These are phyloP conservation scores for Spatulosminthurus flaviceps DNA, from an alignment of 2,888 invertebrate species.

Conservation along the genomic window DNA sequence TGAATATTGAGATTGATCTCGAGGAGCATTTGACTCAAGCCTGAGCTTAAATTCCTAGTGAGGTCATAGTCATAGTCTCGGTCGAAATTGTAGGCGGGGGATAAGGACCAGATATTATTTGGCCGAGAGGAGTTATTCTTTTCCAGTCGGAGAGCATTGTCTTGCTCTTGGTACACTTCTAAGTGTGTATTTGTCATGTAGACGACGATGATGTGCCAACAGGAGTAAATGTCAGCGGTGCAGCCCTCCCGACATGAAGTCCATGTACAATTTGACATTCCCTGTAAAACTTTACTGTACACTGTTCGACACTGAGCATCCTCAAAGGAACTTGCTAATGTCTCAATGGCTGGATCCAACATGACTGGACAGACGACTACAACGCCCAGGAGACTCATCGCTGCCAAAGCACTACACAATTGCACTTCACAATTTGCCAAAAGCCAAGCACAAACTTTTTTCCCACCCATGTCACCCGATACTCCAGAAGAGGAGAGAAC, in stretches of 20 bases:
- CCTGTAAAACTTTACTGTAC: constrained; percentile 58
- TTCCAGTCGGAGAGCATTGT: background rate
- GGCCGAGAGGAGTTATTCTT: background rate
- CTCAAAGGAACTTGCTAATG: constrained; percentile 63
- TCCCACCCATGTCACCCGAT: constrained; percentile 54
- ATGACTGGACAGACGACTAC: constrained; percentile 64
- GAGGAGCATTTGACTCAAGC: constrained; percentile 17
- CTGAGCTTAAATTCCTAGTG: constrained; percentile 21
- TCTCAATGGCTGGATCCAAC: constrained; percentile 64
- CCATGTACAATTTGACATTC: constrained; percentile 65
- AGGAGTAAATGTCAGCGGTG: constrained; percentile 64
- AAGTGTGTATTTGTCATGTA: constrained; percentile 49
- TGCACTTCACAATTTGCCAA: constrained; percentile 64
- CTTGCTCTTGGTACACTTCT: background rate
- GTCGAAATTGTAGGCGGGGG: background rate
- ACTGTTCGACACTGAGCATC: constrained; percentile 62
- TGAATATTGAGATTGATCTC: constrained; percentile 27
- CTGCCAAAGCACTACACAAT: constrained; percentile 63
- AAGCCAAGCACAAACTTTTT: constrained; percentile 63
- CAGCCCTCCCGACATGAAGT: constrained; percentile 65
- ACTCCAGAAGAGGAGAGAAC: constrained; percentile 15
- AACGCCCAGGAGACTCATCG: constrained; percentile 63
- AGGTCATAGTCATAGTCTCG: constrained; percentile 18
- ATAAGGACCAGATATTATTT: background rate
- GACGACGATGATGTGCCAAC: constrained; percentile 64